Evolutionary conservation across 2,888 invertebrate species (phyloP).

Genomic region (Prenolepis imparis): DNA sequence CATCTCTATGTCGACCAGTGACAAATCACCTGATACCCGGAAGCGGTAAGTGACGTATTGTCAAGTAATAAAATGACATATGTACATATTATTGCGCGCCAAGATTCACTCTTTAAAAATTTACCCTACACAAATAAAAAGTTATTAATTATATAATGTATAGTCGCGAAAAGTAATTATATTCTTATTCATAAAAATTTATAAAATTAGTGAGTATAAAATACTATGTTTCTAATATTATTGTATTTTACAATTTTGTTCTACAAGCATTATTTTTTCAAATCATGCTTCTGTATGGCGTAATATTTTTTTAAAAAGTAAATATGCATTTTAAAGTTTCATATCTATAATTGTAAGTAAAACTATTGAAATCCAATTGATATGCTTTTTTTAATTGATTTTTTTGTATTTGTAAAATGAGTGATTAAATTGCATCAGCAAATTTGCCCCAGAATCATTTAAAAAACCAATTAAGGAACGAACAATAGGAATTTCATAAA

Average conservation of each 20-base stretch:
- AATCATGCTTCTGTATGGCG: neutral
- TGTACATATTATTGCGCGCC: neutral
- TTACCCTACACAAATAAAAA: neutral
- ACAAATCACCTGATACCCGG: slow-evolving; percentile 76
- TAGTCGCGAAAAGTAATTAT: neutral
- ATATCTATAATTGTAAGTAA: too few species aligned
- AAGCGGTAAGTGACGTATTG: slow-evolving; percentile 74
- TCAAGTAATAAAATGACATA: neutral
- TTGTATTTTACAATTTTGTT: neutral
- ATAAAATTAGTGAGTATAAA: neutral
- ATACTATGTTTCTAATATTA: neutral
- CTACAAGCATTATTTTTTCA: neutral
- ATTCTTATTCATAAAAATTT: neutral
- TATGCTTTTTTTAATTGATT: neutral
- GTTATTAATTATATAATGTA: neutral
- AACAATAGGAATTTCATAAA: neutral
- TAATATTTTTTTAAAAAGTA: neutral
- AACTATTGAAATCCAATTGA: neutral
- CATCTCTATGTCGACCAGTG: slow-evolving; percentile 72
- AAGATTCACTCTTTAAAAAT: neutral
- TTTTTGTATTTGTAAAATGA: neutral
- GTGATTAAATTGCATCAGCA: neutral
- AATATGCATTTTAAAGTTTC: neutral
- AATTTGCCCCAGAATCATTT: neutral
- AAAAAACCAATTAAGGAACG: neutral